Base-by-base conservation (phyloP, 1,140 invertebrate species). In the Thaumetopoea pityocampa region DNA sequence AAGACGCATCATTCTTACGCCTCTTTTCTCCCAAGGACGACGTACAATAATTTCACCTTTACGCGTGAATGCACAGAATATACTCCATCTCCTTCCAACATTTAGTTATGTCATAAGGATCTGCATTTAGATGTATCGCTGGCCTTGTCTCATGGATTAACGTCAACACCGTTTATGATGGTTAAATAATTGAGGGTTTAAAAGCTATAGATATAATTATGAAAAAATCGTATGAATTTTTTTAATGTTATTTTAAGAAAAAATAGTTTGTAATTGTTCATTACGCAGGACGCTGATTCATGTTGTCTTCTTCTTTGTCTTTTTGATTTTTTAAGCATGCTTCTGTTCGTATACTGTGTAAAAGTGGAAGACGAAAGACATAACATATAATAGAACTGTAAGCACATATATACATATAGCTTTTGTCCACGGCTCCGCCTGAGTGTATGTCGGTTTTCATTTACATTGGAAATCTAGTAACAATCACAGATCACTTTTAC, bases 61-160 rank as follows among this genome's bases (percentile, higher is more conserved):
- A 78, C 72, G 76, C 71, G 67, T 77, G 68, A 77, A 51, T 79
- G 68, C 64, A 68, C 70, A 73, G 56, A 80, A 70, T 54, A 71
- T 77, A 65, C 63, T 73, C 64, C 56, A 58, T 80, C 79, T 41
- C 66, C 45, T 57, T 83, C 70, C 50, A 67, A 68, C 76, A 29
- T 51, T 51, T 29, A 14, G 19, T 22, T 15, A 45, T 43, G 11
- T 40, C 36, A 37, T 53, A 52, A 56, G 57, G 55, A 64, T 57
- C 49, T 64, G 65, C 53, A 61, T 54, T 49, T 30, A 40, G 28
- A 33, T 24, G 34, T 66, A 59, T 58, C 27, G 44, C 62, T 49
- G 47, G 29, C 62, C 61, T 72, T 61, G 54, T 67, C 64, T 40
- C 24, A 11, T 51, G 67, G 69, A 73, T 76, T 72, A 76, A 67